Evolutionary conservation across 2,113 vertebrate genomes (phyloP).

Genomic region (Alligator mississippiensis): DNA sequence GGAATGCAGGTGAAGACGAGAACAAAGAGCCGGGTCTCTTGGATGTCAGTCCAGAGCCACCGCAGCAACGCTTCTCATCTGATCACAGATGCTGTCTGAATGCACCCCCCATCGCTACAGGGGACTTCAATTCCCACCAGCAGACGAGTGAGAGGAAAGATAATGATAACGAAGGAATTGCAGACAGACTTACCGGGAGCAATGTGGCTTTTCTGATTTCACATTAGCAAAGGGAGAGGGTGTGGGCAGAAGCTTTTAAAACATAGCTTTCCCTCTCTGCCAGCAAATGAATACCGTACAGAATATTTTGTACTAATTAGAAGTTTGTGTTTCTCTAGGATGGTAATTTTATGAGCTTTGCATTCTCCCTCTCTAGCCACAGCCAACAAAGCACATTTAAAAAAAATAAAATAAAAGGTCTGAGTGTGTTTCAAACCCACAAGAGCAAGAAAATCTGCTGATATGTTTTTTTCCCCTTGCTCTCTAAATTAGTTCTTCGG

Average conservation of each 20-base stretch:
- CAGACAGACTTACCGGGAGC: not conserved
- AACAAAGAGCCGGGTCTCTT: not conserved
- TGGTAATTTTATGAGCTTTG: constrained; percentile 48
- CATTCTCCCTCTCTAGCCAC: not conserved
- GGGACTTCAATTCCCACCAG: not conserved
- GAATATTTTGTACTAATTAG: constrained; percentile 57
- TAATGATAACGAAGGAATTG: constrained; percentile 50
- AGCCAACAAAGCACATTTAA: constrained; percentile 12
- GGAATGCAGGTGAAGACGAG: not conserved
- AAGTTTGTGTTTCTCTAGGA: constrained; percentile 16
- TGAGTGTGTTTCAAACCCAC: not conserved
- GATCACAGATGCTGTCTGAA: not conserved
- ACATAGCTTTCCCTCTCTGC: not conserved
- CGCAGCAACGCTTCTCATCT: not conserved
- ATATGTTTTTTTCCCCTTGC: constrained; percentile 15
- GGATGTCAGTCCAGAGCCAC: not conserved
- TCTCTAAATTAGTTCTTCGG: constrained; percentile 2
- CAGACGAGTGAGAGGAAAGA: constrained; percentile 1
- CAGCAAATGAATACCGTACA: not conserved
- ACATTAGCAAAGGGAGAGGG: not conserved
- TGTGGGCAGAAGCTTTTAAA: not conserved
- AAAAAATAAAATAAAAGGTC: not conserved
- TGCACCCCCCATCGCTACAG: not conserved
- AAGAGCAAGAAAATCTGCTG: constrained; percentile 14
- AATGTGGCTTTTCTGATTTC: not conserved